Evolutionary conservation across 2,113 vertebrate species (phyloP), one percentile per base, ranked within the genome.

Genomic region (Mustela lutreola): DNA sequence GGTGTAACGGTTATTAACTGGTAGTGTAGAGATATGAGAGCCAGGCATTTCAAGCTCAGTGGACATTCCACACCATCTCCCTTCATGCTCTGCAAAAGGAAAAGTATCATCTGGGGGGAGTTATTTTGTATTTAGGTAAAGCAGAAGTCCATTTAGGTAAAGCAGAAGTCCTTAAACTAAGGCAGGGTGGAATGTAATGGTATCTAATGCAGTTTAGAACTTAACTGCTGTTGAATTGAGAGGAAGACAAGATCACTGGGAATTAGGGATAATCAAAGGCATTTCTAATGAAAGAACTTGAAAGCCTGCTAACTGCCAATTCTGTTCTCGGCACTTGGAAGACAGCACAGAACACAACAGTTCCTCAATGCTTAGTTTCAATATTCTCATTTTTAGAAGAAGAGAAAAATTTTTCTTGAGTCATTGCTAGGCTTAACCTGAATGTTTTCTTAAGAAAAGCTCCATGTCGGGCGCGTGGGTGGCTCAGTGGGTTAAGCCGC

Each of bases 201-300:
- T 15, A 45, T 42, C 16, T 79, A 42, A 58, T 18, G 28, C 36
- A 70, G 21, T 48, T 97, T 94, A 75, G 42, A 73, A 83, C 11
- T 71, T 87, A 48, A 86, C 48, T 94, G 31, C 24, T 12, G 24
- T 83, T 33, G 53, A 62, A 83, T 0, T 73, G 36, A 39, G 71
- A 92, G 60, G 82, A 89, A 50, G 62, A 87, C 84, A 71, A 86
- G 14, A 63, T 79, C 9, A 7, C 31, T 73, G 45, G 14, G 24
- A 60, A 62, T 65, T 58, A 79, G 33, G 31, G 81, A 60, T 88
- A 80, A 63, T 71, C 28, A 70, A 78, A 86, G 60, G 0, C 14
- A 79, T 95, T 80, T 76, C 70, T 84, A 80, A 75, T 83, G 58
- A 92, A 93, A 63, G 15, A 90, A 53, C 33, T 21, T 48, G 15